phyloP scores from a whole-genome alignment of 1,140 invertebrate genomes.

The Calephelis virginiensis region DNA sequence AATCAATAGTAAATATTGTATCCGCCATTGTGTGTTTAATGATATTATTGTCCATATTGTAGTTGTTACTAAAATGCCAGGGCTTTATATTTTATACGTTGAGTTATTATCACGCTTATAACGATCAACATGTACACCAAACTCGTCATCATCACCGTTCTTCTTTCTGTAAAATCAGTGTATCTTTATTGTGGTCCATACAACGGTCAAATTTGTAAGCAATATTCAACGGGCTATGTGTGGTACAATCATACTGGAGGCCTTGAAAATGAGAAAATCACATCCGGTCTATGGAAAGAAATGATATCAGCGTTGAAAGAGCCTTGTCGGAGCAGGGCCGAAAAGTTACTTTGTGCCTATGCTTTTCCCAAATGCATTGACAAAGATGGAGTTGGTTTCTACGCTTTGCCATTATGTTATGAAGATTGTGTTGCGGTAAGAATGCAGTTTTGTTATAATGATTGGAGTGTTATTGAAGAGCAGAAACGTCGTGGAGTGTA shows the following conservation, averaged over 20 bases:
- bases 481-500: slow-evolving; percentile 89
- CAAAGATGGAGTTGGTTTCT: slow-evolving; percentile 78
- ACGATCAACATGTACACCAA: slow-evolving; percentile 43
- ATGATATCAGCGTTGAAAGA: slow-evolving; percentile 88
- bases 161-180: slow-evolving; percentile 64
- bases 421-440: slow-evolving; percentile 95
- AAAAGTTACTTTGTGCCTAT: slow-evolving; percentile 94
- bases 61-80: slow-evolving; percentile 61
- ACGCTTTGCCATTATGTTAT: slow-evolving; percentile 87
- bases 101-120: slow-evolving; percentile 40
- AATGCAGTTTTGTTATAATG: slow-evolving; percentile 94
- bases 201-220: slow-evolving; percentile 92
- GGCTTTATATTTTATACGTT: slow-evolving; percentile 38
- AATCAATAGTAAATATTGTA: slow-evolving; percentile 74
- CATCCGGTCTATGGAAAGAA: slow-evolving; percentile 90
- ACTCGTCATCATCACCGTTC: slow-evolving; percentile 40
- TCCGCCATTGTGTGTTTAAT: slow-evolving; percentile 67
- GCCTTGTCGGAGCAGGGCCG: slow-evolving; percentile 91
- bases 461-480: slow-evolving; percentile 94
- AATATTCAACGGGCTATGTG: slow-evolving; percentile 87
- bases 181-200: slow-evolving; percentile 88
- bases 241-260: slow-evolving; percentile 91
- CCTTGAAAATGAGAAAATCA: slow-evolving; percentile 91
- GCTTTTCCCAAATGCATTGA: slow-evolving; percentile 93
- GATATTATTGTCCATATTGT: slow-evolving; percentile 42